Base-by-base conservation (phyloP, 2,113 vertebrate species). In the Todiramphus saurophagus region DNA sequence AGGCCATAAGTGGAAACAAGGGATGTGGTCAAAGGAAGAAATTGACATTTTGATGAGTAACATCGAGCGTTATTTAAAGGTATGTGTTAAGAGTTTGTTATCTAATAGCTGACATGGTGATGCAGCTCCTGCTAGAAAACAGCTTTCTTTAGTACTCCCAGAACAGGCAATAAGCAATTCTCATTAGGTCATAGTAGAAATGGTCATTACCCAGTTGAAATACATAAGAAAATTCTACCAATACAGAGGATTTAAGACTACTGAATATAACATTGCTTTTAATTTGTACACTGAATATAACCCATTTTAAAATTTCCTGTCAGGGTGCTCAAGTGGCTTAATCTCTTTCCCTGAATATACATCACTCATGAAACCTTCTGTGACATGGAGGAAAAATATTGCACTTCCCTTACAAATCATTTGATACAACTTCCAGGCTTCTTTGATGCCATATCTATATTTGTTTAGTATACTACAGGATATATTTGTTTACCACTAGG, bases 21-120 rank as follows among this genome's bases (percentile, higher is more conserved):
- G 99, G 31, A 99, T 99, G 99, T 99, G 99, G 99, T 99, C 99
- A 2, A 99, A 99, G 95, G 99, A 99, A 98, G 99, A 99, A 98
- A 99, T 99, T 18, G 99, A 99, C 97, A 98, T 99, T 92, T 98
- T 99, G 95, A 99, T 99, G 98, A 99, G 97, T 96, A 99, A 99
- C 98, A 99, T 99, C 84, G 99, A 99, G 62, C 98, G 97, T 90
- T 99, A 99, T 85, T 97, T 99, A 63, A 99, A 99, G 99, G 99
- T 99, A 98, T 35, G 91, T 83, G 41, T 89, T 93, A 58, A 58
- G 55, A 66, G 21, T 72, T 16, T 59, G 11, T 86, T 91, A 41
- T 41, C 35, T 94, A 33, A 63, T 83, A 1, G 1, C 89, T 94
- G 90, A 39, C 37, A 1, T 73, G 44, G 51, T 92, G 70, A 62